Evolutionary conservation across 2,888 invertebrate genomes (phyloP).

Genomic region (Cryptosula pallasiana): DNA sequence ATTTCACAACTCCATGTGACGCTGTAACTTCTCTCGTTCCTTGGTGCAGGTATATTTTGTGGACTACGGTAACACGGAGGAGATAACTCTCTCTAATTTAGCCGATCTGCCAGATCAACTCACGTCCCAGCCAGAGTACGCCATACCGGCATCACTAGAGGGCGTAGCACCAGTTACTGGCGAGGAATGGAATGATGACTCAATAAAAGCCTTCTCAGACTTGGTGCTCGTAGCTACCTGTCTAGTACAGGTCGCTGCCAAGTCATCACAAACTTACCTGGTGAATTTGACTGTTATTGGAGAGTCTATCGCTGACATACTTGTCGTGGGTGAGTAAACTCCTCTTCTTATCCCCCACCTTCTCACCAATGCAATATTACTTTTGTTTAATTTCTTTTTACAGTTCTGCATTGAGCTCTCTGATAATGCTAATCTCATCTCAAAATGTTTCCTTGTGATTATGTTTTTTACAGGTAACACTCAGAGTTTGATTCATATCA

Average conservation of each 20-base stretch:
- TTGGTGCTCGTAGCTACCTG: background rate
- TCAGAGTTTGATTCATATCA: too few species aligned
- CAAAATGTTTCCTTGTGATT: too few species aligned
- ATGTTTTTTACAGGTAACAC: too few species aligned
- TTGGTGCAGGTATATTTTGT: conserved; percentile 23
- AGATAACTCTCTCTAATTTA: conserved; percentile 3
- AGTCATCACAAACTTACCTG: background rate
- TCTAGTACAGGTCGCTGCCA: background rate
- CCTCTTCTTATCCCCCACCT: too few species aligned
- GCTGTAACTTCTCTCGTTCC: too few species aligned
- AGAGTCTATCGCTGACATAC: background rate
- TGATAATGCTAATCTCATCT: too few species aligned
- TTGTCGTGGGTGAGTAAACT: background rate
- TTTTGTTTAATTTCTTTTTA: too few species aligned
- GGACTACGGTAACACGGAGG: conserved; percentile 26
- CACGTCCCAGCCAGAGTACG: background rate
- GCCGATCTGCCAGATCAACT: background rate
- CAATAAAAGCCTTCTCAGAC: background rate
- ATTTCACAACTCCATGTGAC: too few species aligned
- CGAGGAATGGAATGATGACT: background rate
- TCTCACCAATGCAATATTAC: too few species aligned
- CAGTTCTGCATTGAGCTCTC: too few species aligned
- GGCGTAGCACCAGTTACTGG: background rate
- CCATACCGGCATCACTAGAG: conserved; percentile 13
- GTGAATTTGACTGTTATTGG: background rate